phyloP scores from a whole-genome alignment of 2,797 vertebrate species.

The Gallinago stenura region DNA sequence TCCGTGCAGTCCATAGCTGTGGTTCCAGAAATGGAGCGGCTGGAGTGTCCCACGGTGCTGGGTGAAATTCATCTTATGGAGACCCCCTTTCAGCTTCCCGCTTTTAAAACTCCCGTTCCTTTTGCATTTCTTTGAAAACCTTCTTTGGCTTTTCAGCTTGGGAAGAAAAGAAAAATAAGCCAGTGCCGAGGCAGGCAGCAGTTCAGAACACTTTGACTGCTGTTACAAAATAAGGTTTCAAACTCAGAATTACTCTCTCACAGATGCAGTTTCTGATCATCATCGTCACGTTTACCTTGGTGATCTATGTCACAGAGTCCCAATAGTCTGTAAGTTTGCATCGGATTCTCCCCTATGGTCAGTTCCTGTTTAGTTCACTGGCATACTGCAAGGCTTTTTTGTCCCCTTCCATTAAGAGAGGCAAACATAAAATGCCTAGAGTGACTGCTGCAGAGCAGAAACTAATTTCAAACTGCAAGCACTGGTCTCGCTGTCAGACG shows the following conservation, averaged over 20 bases:
- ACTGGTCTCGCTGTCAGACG: not conserved
- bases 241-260: slow-evolving; percentile 4
- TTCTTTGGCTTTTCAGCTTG: slow-evolving; percentile 22
- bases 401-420: not conserved
- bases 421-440: not conserved
- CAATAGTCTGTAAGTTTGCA: not conserved
- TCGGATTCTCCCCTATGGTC: not conserved
- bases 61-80: slow-evolving; percentile 84
- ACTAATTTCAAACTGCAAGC: slow-evolving; percentile 30
- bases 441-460: not conserved
- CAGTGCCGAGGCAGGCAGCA: not conserved
- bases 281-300: not conserved
- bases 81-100: not conserved
- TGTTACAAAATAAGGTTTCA: not conserved
- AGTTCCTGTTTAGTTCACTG: slow-evolving; percentile 6
- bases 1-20: slow-evolving; percentile 52
- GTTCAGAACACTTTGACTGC: not conserved
- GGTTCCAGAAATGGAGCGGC: slow-evolving; percentile 82
- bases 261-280: not conserved
- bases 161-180: not conserved
- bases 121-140: slow-evolving; percentile 21
- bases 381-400: slow-evolving; percentile 7
- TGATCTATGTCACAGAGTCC: slow-evolving; percentile 10
- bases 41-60: slow-evolving; percentile 73
- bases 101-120: slow-evolving; percentile 10